A percentile compares a stretch with the other conserved stretches of the same genome.
Conservation (phyloP, 2,888 invertebrate genomes). For the Cryptus armator region DNA sequence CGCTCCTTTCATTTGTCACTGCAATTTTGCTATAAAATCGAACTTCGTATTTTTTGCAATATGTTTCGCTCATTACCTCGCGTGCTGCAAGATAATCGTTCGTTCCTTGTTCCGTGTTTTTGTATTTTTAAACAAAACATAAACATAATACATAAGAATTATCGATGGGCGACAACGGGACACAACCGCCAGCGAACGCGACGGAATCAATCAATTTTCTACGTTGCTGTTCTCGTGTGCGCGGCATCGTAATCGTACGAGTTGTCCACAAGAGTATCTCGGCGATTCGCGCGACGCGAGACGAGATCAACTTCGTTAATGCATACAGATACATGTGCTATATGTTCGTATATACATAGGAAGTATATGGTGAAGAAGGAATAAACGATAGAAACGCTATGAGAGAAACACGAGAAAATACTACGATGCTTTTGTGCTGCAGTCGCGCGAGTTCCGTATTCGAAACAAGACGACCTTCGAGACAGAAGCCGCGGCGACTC, state of each 20-base stretch:
- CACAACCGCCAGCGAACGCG: background rate
- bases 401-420: conserved; percentile 22
- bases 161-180: conserved; percentile 13
- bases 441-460: conserved; percentile 69
- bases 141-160: background rate
- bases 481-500: conserved; percentile 34
- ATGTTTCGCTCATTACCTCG: background rate
- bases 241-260: conserved; percentile 21
- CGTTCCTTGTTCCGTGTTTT: background rate
- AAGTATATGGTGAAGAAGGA: conserved; percentile 10
- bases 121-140: background rate
- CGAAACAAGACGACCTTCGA: conserved; percentile 68
- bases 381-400: conserved; percentile 12
- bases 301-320: conserved; percentile 24
- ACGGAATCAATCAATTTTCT: conserved; percentile 14
- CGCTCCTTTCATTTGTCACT: background rate
- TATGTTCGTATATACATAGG: conserved; percentile 12
- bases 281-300: conserved; percentile 18
- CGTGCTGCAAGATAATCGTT: background rate
- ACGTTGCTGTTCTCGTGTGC: background rate
- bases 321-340: background rate
- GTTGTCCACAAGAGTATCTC: background rate
- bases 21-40: background rate
- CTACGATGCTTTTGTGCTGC: conserved; percentile 12
- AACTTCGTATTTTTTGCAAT: background rate